Evolutionary conservation across 1,140 invertebrate species (phyloP).

Genomic region (Oedothorax gibbosus): DNA sequence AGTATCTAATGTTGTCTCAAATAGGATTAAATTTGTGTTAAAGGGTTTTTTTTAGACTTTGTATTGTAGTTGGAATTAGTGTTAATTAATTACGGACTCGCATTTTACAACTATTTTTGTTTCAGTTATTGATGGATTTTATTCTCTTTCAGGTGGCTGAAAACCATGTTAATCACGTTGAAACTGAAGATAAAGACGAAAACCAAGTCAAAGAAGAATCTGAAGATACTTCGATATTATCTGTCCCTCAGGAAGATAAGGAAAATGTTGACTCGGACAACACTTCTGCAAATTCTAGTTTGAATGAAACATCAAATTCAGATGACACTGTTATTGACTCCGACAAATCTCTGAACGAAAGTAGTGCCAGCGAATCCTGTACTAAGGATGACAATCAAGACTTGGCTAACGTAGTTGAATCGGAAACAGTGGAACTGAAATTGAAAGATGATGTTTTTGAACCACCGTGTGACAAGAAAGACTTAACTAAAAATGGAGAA

Average conservation of each 20-base stretch:
- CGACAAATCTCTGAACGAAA: background rate
- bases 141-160: slow-evolving; percentile 27
- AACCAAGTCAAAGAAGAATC: background rate
- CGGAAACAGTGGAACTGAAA: background rate
- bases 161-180: background rate
- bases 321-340: background rate
- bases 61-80: too few relatives aligned
- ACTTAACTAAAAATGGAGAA: background rate
- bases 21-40: too few relatives aligned
- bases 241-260: background rate
- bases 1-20: too few relatives aligned
- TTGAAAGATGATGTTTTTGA: background rate
- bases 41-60: too few relatives aligned
- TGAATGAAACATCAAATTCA: background rate
- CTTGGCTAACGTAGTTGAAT: background rate
- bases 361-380: background rate
- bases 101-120: too few relatives aligned
- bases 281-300: background rate
- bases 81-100: too few relatives aligned
- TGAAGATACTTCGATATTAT: background rate
- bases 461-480: background rate
- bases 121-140: background rate
- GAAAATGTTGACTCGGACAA: background rate
- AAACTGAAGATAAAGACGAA: background rate
- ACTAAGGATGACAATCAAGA: background rate